Conservation (phyloP, 2,888 invertebrate species). For the Spisula subtruncata region DNA sequence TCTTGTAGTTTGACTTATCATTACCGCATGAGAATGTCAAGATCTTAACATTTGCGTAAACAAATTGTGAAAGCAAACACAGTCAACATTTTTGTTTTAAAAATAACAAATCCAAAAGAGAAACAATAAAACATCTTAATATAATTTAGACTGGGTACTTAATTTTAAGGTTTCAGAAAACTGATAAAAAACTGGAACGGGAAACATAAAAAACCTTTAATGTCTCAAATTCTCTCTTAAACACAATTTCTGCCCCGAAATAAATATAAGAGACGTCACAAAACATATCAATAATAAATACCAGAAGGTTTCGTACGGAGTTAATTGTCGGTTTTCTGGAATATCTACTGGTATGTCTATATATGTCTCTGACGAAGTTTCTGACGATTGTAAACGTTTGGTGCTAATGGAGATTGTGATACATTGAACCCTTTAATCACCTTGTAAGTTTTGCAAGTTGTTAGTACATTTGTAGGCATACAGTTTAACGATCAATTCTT, state of each 20-base stretch:
- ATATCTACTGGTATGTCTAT: not conserved
- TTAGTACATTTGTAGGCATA: not conserved
- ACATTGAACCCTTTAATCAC: slow-evolving; percentile 8
- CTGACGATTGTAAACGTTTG: not conserved
- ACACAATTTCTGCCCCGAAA: not conserved
- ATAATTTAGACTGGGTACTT: no score
- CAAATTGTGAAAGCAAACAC: no score
- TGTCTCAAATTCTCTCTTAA: not conserved
- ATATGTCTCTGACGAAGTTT: not conserved
- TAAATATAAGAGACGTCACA: not conserved
- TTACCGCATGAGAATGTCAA: no score
- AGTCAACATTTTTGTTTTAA: no score
- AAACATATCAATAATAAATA: not conserved
- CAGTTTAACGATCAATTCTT: not conserved
- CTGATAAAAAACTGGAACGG: no score
- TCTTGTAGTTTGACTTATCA: no score
- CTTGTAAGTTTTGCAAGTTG: not conserved
- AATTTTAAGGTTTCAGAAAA: no score
- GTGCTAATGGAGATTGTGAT: not conserved
- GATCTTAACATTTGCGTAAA: no score
- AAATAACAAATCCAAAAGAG: no score
- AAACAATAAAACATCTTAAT: no score
- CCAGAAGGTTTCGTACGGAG: not conserved
- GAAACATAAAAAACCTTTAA: not conserved
- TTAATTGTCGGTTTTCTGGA: not conserved